Percentiles rank a stretch among this genome's conserved stretches.
These are phyloP conservation scores for Micropterix aruncella DNA, from an alignment of 2,888 invertebrate genomes.

Conservation along the genomic window DNA sequence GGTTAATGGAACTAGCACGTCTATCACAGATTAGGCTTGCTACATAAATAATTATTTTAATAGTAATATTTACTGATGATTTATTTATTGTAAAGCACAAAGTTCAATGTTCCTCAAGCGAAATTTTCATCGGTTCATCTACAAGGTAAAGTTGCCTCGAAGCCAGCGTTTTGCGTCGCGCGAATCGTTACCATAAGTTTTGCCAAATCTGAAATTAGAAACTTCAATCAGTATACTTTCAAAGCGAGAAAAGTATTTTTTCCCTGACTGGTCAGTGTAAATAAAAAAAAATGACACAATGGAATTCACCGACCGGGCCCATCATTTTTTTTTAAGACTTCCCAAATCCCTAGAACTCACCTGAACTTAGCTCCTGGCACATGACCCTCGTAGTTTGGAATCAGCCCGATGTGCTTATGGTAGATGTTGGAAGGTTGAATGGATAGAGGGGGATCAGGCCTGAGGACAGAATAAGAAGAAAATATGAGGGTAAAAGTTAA, in stretches of 20 bases:
- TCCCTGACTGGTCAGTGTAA: not conserved
- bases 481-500: no score
- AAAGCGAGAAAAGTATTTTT: not conserved
- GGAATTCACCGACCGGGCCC: no score
- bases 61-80: not conserved
- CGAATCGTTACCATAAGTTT: conserved; percentile 61
- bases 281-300: no score
- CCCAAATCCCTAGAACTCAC: conserved; percentile 47
- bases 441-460: conserved; percentile 33
- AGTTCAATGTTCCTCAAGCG: no score
- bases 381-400: conserved; percentile 67
- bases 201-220: conserved; percentile 54
- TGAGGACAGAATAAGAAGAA: no score
- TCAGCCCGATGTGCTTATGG: conserved; percentile 56
- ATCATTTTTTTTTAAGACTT: no score
- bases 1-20: no score
- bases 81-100: conserved; percentile 2
- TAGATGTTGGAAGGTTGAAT: conserved; percentile 49
- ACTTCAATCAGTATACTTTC: no score
- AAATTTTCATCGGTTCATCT: no score
- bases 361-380: conserved; percentile 61
- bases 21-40: no score
- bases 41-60: not conserved
- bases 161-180: conserved; percentile 62
- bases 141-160: conserved; percentile 42